Evolutionary conservation across 1,140 invertebrate species (phyloP), one percentile per base, ranked within the genome.

Genomic region (Babylonia areolata): DNA sequence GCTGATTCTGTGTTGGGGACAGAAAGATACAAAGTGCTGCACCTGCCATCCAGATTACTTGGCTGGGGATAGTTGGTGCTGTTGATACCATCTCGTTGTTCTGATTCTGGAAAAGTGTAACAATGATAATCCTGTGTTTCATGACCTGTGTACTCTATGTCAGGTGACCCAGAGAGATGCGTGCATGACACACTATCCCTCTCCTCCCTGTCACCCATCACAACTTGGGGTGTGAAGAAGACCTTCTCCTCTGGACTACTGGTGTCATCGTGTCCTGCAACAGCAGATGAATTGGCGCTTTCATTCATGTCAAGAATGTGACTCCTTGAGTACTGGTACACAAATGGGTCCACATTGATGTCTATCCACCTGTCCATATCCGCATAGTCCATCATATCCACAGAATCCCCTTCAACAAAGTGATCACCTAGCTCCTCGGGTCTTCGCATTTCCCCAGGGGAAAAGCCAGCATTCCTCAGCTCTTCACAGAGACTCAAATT

Each of bases 381-480:
- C 35, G 23, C 37, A 9, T 58, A 69, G 31, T 64, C 81, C 33
- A 37, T 64, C 75, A 77, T 2, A 33, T 64, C 81, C 23, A 69
- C n/a, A 37, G 51, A 58, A 39, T 82, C 37, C 23, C 81, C 33
- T 23, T 82, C 51, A 0, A 31, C 15, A 23, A 2, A 23, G 31
- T 17, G 17, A 12, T 3, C 40, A n/a, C 23, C 3, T n/a, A 35
- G 28, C 23, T 20, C 35, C 33, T 0, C 31, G 11, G 51, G 15
- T 23, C 33, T 20, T 64, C 35, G 54, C 15, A 28, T 58, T 3
- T 58, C 33, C 20, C 40, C 28, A 31, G 64, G 37, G 12, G 82
- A 84, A 33, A 58, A 84, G 35, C 82, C 82, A 33, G 82, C 82
- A 84, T 84, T 84, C n/a, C 64, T 71, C 17, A 84, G 82, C 64